Base-by-base conservation (phyloP, 2,797 vertebrate genomes). In the Pogoniulus pusillus region DNA sequence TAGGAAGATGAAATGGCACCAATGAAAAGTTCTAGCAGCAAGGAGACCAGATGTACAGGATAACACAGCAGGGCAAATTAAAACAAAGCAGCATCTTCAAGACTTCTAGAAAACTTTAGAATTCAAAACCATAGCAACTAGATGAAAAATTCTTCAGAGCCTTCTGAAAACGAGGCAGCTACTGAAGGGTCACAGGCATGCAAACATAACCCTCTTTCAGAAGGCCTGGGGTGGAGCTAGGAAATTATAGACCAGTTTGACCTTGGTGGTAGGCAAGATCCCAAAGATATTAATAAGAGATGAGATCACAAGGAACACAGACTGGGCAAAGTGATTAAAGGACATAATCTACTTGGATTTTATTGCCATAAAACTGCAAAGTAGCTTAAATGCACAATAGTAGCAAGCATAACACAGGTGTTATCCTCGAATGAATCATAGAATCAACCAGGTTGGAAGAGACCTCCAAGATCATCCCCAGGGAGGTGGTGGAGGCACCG, bases 211-310 rank as follows among this genome's bases (percentile, higher is more conserved):
- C n/a, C 43, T 82, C 64, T 93, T 77, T 71, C 74, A 85, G 92
- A 91, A 81, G 55, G 43, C 58, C 51, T 0, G 8, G 75, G 79
- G 90, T 64, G 63, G 84, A 94, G 85, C 60, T 66, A 86, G 53
- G 79, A 91, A 94, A 94, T 91, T 84, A 80, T 77, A 91, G 84
- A 91, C 59, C 30, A 73, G 59, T 86, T 74, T 95, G 93, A 95
- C 80, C 91, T 93, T 90, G 93, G 75, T 81, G 73, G 62, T 90
- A 95, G 75, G 55, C 83, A 91, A 84, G 89, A 93, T 83, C 71
- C 91, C 80, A 70, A 93, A 93, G 75, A 91, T 94, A 93, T 93
- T 95, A 93, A 92, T 95, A 95, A 93, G 90, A 93, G 54, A 95
- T 94, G 91, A 96, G 71, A 85, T 96, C 88, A 94, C 87, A 91